A percentile compares a stretch with the other conserved stretches of the same genome.
These are phyloP conservation scores for Rostratula benghalensis DNA, from an alignment of 2,113 vertebrate genomes.

Conservation along the genomic window DNA sequence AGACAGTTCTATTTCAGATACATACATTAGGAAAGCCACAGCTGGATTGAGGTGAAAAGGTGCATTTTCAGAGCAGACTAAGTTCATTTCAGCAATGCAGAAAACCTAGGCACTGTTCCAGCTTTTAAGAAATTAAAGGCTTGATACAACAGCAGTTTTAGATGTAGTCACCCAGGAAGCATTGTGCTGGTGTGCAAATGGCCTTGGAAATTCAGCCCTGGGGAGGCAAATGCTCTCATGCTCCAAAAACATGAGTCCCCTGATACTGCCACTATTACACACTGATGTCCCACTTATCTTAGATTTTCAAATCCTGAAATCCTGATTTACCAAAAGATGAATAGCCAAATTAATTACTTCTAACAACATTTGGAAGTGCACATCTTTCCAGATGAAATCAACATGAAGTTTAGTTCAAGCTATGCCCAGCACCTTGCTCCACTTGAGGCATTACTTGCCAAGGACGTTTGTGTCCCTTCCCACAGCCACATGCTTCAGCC, in stretches of 20 bases:
- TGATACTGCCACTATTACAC: rapidly evolving
- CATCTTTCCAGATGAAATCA: neutral
- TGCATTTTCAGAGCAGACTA: neutral
- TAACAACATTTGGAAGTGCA: neutral
- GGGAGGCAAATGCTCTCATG: neutral
- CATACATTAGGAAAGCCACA: slow-evolving; percentile 35
- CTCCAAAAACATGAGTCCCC: rapidly evolving
- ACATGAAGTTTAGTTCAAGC: neutral
- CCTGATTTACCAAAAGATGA: neutral
- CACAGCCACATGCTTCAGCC: neutral
- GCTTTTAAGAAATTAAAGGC: neutral
- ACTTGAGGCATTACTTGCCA: rapidly evolving
- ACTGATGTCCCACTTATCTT: rapidly evolving
- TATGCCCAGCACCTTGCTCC: neutral
- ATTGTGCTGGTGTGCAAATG: rapidly evolving
- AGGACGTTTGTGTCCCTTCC: neutral
- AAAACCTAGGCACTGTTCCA: neutral
- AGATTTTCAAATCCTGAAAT: neutral
- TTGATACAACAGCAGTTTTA: neutral
- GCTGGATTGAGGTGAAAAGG: neutral
- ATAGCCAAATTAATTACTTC: neutral
- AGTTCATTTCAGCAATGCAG: neutral
- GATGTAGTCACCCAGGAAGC: neutral
- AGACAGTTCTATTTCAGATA: slow-evolving; percentile 15
- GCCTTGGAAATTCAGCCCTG: neutral